Evolutionary conservation across 2,797 vertebrate genomes (phyloP).

Genomic region (Pseudotriccus pelzelni): DNA sequence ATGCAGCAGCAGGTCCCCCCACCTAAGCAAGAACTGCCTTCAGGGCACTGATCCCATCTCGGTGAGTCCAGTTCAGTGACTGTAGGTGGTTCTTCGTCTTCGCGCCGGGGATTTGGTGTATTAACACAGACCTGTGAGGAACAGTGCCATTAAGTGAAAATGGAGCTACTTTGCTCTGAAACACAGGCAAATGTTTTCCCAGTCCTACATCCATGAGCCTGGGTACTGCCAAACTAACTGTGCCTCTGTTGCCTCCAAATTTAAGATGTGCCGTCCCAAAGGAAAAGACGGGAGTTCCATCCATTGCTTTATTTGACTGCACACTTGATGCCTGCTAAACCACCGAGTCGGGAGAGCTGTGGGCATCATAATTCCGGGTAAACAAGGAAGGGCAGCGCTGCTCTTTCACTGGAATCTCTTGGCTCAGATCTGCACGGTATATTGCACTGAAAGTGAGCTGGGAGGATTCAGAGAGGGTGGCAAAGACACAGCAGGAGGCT

Average conservation of each 20-base stretch:
- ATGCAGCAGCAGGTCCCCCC: not conserved
- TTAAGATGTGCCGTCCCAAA: not conserved
- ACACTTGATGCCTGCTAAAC: accelerated
- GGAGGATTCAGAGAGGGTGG: not conserved
- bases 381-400: not conserved
- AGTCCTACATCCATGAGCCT: not conserved
- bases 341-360: not conserved
- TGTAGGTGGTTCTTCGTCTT: not conserved
- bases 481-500: not conserved
- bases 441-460: not conserved
- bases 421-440: not conserved
- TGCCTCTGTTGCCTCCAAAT: not conserved
- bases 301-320: not conserved
- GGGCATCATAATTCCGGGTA: not conserved
- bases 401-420: not conserved
- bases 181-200: not conserved
- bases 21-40: not conserved
- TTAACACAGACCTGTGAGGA: not conserved
- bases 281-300: not conserved
- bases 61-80: accelerated
- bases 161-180: not conserved
- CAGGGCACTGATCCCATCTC: not conserved
- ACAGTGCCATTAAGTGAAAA: not conserved
- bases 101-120: not conserved
- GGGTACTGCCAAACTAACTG: not conserved